Evolutionary conservation across 2,113 vertebrate genomes (phyloP), one percentile per base, ranked within the genome.

Genomic region (Hyaena hyaena): DNA sequence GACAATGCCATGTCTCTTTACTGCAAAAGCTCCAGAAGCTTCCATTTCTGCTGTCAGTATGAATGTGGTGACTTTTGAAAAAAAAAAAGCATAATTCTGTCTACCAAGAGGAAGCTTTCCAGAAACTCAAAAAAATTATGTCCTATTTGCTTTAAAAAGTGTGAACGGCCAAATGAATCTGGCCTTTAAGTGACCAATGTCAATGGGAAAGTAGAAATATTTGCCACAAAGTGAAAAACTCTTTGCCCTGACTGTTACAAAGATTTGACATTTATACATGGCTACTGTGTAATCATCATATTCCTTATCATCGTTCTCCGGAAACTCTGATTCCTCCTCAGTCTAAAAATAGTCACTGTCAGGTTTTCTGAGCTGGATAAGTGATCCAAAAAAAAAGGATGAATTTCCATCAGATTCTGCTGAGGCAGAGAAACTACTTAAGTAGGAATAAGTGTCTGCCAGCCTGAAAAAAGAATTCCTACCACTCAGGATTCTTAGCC

Each of bases 281-380:
- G n/a, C 50, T 48, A 39, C 28, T 39, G 24, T 8, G 45, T 77
- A n/a, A 28, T 63, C 68, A 68, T 84, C 88, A 80, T 23, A 68
- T 66, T 53, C 45, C 66, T 28, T 81, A 28, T 73, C 48, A 93
- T 55, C 65, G 24, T 33, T 91, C 68, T 86, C 16, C 15, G 65
- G 58, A 69, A 93, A 83, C 71, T 45, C 69, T 24, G 84, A 96
- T 80, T 97, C 17, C 43, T 77, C 26, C 12, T 96, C 50, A 33
- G 11, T 35, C 65, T 97, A 93, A 97, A 97, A 95, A 96, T 77
- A 97, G 91, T 82, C 28, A 33, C 66, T 93, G 87, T 73, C 83
- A 96, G 31, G 23, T 81, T 90, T 95, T 69, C 39, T 76, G 50
- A 83, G 28, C n/a, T 94, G 53, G 61, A 19, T 81, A 94, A 97